These are phyloP conservation scores for Lobophora halterata DNA, from an alignment of 2,888 invertebrate species.

Conservation along the genomic window DNA sequence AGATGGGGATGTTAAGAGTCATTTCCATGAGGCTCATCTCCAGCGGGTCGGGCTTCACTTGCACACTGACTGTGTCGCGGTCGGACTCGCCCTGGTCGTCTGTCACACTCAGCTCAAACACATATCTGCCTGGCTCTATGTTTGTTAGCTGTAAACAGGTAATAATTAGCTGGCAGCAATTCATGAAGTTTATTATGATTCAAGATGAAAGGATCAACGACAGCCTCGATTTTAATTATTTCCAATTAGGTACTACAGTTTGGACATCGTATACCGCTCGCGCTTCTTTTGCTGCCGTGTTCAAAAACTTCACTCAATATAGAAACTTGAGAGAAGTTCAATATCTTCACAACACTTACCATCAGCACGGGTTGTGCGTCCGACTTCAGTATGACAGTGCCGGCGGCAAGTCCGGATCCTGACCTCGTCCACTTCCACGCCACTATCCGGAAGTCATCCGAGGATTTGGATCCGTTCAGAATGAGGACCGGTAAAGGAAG, in stretches of 20 bases:
- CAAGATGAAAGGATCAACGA: too few species aligned
- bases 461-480: constrained; percentile 91
- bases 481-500: constrained; percentile 88
- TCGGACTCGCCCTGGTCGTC: constrained; percentile 93
- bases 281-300: too few species aligned
- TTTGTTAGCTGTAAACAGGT: constrained; percentile 83
- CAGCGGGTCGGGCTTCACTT: constrained; percentile 89
- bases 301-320: too few species aligned
- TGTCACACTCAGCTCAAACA: constrained; percentile 92
- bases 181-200: too few species aligned
- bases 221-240: too few species aligned
- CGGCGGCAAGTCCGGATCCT: constrained; percentile 89
- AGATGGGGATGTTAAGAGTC: constrained; percentile 87
- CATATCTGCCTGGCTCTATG: constrained; percentile 92
- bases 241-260: too few species aligned
- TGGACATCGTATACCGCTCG: too few species aligned
- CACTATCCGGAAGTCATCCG: constrained; percentile 92
- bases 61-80: constrained; percentile 90
- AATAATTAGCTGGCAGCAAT: background rate
- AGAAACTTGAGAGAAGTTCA: too few species aligned
- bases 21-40: constrained; percentile 90
- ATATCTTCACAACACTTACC: constrained; percentile 37
- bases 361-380: constrained; percentile 88
- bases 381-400: constrained; percentile 88
- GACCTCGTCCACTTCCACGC: constrained; percentile 92